These are phyloP conservation scores for Drosophila guanche DNA, from an alignment of 1,140 invertebrate species.

Conservation along the genomic window DNA sequence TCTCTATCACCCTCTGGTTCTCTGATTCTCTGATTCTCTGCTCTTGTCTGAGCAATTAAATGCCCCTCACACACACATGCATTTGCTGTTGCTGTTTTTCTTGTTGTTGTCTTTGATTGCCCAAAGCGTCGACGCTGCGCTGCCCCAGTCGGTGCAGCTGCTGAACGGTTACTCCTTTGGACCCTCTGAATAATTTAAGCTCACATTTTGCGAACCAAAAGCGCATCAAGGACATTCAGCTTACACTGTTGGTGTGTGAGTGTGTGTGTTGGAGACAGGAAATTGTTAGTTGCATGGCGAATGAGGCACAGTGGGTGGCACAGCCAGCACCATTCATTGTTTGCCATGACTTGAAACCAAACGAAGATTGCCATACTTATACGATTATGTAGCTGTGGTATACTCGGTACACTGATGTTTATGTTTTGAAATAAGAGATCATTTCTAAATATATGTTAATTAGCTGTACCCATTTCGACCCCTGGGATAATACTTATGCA, in stretches of 20 bases:
- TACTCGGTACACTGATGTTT: no score
- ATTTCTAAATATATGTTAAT: no score
- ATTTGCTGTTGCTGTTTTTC: no score
- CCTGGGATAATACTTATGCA: no score
- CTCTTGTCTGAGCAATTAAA: conserved; percentile 73
- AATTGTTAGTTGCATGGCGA: conserved; percentile 52
- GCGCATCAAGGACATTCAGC: conserved; percentile 50
- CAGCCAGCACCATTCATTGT: conserved; percentile 1
- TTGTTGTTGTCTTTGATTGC: conserved; percentile 64
- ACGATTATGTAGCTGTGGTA: no score
- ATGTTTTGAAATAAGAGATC: no score
- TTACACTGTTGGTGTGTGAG: conserved; percentile 31
- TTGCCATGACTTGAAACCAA: not conserved
- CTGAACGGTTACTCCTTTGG: conserved; percentile 22
- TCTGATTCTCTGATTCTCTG: conserved; percentile 3
- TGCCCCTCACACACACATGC: conserved; percentile 46
- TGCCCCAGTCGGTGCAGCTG: conserved; percentile 31
- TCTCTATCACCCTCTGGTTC: not conserved
- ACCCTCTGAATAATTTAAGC: conserved; percentile 74
- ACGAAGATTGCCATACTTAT: not conserved
- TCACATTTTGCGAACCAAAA: conserved; percentile 63
- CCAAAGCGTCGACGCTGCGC: conserved; percentile 34
- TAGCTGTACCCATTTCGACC: no score
- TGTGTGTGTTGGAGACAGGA: conserved; percentile 42
- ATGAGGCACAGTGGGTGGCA: conserved; percentile 24